Conservation (phyloP, 2,797 vertebrate genomes). For the Tragopan temminckii region DNA sequence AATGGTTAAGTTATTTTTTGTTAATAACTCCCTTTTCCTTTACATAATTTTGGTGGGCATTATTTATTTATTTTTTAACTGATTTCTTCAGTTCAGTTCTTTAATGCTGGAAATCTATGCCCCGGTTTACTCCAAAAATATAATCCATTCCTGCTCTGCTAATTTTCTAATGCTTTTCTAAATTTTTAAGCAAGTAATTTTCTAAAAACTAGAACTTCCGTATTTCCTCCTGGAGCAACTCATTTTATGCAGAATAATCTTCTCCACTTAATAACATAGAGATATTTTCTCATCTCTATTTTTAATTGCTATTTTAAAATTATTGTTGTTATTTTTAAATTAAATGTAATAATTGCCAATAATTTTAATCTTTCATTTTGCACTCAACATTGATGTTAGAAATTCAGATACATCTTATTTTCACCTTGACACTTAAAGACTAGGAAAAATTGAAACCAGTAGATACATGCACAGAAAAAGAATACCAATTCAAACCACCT, state of each 20-base stretch:
- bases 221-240: not conserved
- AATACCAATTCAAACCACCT: not conserved
- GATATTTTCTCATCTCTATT: not conserved
- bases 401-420: not conserved
- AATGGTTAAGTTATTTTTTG: not conserved
- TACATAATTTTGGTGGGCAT: no score
- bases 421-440: not conserved
- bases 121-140: not conserved
- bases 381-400: not conserved
- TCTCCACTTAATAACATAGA: not conserved
- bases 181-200: not conserved
- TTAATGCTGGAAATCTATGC: not conserved
- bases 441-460: not conserved
- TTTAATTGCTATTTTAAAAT: not conserved
- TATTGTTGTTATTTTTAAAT: not conserved
- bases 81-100: not conserved
- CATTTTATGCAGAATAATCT: not conserved
- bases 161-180: not conserved
- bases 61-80: not conserved
- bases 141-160: not conserved
- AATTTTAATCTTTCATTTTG: not conserved
- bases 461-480: not conserved
- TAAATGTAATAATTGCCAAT: no score
- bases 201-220: not conserved
- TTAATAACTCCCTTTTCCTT: not conserved